Evolutionary conservation across 2,113 vertebrate species (phyloP), one percentile per base, ranked within the genome.

Genomic region (Parotia lawesii): DNA sequence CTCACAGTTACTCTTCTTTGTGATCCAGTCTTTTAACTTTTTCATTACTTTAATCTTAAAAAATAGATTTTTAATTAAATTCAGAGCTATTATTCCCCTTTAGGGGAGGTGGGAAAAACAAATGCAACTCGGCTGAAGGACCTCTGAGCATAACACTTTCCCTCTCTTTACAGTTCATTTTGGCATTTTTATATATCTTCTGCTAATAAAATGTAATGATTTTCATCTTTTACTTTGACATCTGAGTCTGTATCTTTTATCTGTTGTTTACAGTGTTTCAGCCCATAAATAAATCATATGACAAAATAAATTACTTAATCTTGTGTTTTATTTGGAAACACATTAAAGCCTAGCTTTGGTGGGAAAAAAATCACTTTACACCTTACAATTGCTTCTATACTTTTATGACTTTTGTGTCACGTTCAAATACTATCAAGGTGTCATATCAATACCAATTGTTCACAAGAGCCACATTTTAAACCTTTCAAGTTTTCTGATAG

Each of bases 41-140:
- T 97, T 97, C 95, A 97, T 97, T 78, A 97, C 94, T 98, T 97
- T 97, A 98, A 98, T 98, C 97, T 98, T 97, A 97, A 97, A 97
- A 97, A 98, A 97, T 95, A 97, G 93, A 93, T 96, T 98, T 97
- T 96, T 97, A 98, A 98, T 98, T 98, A 98, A 98, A 97, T 98
- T 97, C 96, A 97, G 96, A 87, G 86, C 89, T 96, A 95, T 97
- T 96, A 96, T 97, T 97, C 93, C 97, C 96, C 90, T 96, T 96
- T 97, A 98, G 96, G 96, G 96, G 95, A 97, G 95, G 95, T 97
- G 95, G 96, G 96, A 96, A 97, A 94, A 97, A 95, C 94, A 97
- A 96, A 96, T 93, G 90, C 95, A 97, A 85, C 95, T 97, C 92
- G 82, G 91, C 96, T 91, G 96, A 94, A 93, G 94, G 97, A 96